phyloP scores from a whole-genome alignment of 2,113 vertebrate species.

The Sorex araneus region DNA sequence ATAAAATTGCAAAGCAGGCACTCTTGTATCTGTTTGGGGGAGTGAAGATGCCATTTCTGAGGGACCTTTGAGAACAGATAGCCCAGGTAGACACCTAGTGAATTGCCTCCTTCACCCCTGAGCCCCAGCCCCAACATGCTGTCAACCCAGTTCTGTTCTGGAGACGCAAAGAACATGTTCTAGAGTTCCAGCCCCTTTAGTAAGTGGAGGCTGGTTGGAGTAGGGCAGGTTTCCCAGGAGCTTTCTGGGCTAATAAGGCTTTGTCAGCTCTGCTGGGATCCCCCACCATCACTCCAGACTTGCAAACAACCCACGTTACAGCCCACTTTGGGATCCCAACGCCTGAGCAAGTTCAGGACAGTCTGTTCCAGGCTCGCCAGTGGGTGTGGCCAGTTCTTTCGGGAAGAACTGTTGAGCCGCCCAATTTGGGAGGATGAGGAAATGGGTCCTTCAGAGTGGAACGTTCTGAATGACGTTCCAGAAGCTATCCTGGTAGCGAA shows the following conservation, averaged over 20 bases:
- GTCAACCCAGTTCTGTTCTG: background rate
- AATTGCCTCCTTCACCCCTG: background rate
- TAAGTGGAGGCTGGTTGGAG: background rate
- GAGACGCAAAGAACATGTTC: background rate
- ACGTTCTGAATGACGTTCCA: conserved; percentile 56
- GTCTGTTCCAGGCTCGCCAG: conserved; percentile 47
- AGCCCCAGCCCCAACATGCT: background rate
- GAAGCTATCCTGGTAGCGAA: background rate
- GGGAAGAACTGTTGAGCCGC: conserved; percentile 62
- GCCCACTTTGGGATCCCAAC: conserved; percentile 16
- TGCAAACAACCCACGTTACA: conserved; percentile 25
- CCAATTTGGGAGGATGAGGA: conserved; percentile 64
- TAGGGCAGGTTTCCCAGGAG: background rate
- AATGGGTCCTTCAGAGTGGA: conserved; percentile 70
- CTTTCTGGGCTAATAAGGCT: background rate
- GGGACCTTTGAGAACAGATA: background rate
- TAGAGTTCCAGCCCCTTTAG: background rate
- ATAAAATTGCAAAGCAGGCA: background rate
- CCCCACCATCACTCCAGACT: background rate
- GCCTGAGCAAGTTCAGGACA: background rate
- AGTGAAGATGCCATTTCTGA: background rate
- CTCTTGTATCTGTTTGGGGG: conserved; percentile 5
- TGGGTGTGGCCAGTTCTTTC: conserved; percentile 66
- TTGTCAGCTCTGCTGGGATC: background rate
- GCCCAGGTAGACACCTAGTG: background rate